These are phyloP conservation scores for Semotilus atromaculatus DNA, from an alignment of 2,797 vertebrate genomes.

Conservation along the genomic window DNA sequence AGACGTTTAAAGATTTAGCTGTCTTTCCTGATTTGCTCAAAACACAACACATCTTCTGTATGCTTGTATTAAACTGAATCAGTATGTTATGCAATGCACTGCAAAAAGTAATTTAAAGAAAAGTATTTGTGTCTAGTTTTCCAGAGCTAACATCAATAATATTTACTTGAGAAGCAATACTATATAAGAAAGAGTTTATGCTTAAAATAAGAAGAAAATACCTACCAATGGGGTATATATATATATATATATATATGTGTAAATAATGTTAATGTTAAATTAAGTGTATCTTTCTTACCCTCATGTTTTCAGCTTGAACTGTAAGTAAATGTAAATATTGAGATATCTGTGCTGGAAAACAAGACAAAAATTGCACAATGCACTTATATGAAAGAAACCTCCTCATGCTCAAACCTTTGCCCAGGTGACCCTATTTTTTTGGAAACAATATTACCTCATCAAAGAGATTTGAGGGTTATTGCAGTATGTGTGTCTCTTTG, in stretches of 20 bases:
- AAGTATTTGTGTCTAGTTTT: not conserved
- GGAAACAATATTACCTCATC: constrained; percentile 39
- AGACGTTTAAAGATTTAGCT: not conserved
- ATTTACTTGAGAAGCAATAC: not conserved
- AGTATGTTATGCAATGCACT: not conserved
- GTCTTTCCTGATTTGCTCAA: not conserved
- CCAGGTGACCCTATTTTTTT: constrained; percentile 38
- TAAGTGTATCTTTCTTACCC: too few species aligned
- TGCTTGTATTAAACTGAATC: not conserved
- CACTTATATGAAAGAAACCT: constrained; percentile 6
- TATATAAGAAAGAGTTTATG: not conserved
- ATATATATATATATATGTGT: too few species aligned
- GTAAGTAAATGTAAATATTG: too few species aligned
- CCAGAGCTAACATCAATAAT: not conserved
- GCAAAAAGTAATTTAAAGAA: not conserved
- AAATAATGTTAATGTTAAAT: too few species aligned
- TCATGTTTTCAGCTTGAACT: too few species aligned
- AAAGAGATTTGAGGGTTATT: constrained; percentile 35
- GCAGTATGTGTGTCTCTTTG: not conserved
- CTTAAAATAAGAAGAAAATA: not conserved
- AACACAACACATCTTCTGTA: not conserved
- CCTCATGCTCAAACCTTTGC: constrained; percentile 24
- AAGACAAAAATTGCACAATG: not conserved
- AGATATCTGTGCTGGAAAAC: not conserved
- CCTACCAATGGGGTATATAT: too few species aligned